Conservation (phyloP, 2,113 vertebrate genomes). For the Piaya cayana region DNA sequence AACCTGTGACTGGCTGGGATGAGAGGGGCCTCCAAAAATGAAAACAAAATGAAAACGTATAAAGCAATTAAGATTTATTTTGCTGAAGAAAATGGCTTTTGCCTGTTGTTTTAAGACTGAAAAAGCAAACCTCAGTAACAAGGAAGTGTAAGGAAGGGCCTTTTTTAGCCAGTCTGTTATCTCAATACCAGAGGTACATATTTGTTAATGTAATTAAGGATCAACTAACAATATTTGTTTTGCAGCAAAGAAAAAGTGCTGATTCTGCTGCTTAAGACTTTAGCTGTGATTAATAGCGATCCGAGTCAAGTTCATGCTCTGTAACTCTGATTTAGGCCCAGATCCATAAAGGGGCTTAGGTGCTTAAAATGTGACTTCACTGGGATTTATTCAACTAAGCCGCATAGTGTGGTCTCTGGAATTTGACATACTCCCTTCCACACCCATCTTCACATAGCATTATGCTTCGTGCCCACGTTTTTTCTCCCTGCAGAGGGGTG, state of each 20-base stretch:
- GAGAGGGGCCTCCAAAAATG: background rate
- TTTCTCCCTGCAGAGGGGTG: background rate
- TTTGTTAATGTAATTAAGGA: background rate
- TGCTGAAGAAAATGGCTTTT: background rate
- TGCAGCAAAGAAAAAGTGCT: background rate
- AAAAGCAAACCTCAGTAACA: background rate
- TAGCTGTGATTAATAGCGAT: background rate
- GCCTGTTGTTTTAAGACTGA: background rate
- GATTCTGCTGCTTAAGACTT: background rate
- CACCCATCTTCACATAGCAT: background rate
- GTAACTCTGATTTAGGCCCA: background rate
- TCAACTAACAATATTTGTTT: background rate
- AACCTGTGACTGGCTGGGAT: background rate
- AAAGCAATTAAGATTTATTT: background rate
- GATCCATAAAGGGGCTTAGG: constrained; percentile 14
- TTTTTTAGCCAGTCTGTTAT: background rate
- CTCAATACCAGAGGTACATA: background rate
- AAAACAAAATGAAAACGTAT: fast-evolving
- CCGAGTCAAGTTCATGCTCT: background rate
- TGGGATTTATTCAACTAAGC: background rate
- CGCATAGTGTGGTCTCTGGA: background rate
- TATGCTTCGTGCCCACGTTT: background rate
- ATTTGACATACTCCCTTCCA: background rate
- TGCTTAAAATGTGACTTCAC: background rate
- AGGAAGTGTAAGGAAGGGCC: background rate